Evolutionary conservation across 2,113 vertebrate genomes (phyloP).

Genomic region (Donacobius atricapilla): DNA sequence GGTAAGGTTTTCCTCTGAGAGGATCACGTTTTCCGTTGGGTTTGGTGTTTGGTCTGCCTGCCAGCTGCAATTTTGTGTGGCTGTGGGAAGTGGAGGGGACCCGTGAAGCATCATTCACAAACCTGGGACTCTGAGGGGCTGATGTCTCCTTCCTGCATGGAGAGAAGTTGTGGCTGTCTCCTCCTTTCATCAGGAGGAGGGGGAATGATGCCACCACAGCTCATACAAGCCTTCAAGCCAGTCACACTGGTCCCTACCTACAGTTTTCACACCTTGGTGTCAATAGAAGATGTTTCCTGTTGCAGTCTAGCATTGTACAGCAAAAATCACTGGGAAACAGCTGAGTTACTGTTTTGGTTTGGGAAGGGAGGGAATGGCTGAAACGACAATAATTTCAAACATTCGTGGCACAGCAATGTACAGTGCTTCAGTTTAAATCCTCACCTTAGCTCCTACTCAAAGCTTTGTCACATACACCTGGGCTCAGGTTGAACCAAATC

Average conservation of each 20-base stretch:
- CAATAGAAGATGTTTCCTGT: not conserved
- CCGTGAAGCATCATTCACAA: not conserved
- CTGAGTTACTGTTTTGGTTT: not conserved
- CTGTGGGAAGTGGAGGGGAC: not conserved
- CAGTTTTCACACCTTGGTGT: not conserved
- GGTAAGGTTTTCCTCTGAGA: not conserved
- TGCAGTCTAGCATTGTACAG: too few relatives aligned
- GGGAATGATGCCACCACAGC: not conserved
- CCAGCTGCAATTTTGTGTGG: not conserved
- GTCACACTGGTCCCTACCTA: accelerated
- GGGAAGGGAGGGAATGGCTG: not conserved
- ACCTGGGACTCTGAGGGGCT: not conserved
- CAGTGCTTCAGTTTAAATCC: not conserved
- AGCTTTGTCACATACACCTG: not conserved
- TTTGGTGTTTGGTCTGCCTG: not conserved
- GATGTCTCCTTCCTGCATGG: not conserved
- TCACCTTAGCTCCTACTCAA: not conserved
- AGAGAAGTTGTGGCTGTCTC: not conserved
- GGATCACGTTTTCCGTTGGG: not conserved
- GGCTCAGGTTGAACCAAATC: not conserved
- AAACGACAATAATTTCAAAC: not conserved
- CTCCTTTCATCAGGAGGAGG: not conserved
- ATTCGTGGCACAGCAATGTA: accelerated
- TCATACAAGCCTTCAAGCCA: accelerated
- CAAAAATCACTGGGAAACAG: not conserved